Evolutionary conservation across 2,113 vertebrate species (phyloP), one percentile per base, ranked within the genome.

Genomic region (Chaenogobius annularis): DNA sequence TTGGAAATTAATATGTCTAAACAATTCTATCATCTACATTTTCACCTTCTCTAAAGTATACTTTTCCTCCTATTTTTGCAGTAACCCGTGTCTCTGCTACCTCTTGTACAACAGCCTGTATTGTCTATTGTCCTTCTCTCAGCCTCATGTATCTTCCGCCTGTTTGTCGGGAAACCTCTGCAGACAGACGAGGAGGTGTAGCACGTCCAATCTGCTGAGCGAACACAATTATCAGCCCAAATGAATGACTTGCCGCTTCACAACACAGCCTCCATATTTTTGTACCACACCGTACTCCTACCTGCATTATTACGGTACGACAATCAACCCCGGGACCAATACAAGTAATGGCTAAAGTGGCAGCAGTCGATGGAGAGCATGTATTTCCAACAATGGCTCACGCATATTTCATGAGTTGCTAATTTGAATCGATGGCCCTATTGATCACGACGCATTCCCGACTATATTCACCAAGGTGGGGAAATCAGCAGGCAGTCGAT

Each of bases 41-140:
- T 52, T 20, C 19, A 17, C 48, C 50, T n/a, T 54, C 19, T 17
- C 50, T 8, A 54, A n/a, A 20, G 7, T n/a, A 9, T 50, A 19
- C 17, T 50, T 48, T 17, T 14, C 3, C 47, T 15, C 37, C 0
- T 48, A 17, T 50, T 50, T 19, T 50, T 15, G 13, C 47, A 10
- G 40, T 43, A 58, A 23, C 55, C 22, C 19, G 55, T 67, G 64
- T 72, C 66, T 58, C 52, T 61, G 40, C 48, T 48, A 55, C 74
- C 81, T 58, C 55, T 12, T 52, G 69, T 67, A 70, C 66, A 81
- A 85, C 83, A 75, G 77, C 75, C 71, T 59, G 15, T 14, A 77
- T 78, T 54, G 50, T 54, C 19, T 20, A 63, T 48, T 77, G 73
- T 84, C 78, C 63, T 71, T 66, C n/a, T 79, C 68, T 40, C 72